Base-by-base conservation (phyloP, 2,113 vertebrate genomes). In the Calypte anna region DNA sequence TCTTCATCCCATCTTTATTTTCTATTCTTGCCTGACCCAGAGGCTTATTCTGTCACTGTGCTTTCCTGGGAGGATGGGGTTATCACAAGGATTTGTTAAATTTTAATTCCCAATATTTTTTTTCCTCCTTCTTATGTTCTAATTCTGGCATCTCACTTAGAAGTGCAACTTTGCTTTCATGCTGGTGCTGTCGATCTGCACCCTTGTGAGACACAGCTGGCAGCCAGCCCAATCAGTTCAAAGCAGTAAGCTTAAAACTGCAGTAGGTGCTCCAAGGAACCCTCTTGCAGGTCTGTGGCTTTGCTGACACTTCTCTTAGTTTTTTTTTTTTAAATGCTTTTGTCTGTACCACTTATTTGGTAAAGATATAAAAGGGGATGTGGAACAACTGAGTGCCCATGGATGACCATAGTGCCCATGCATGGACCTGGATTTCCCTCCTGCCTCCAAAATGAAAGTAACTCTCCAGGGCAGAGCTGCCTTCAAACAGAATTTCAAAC, bases 341-440 rank as follows among this genome's bases (percentile, higher is more conserved):
- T 83, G 21, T 66, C 33, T 54, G 2, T 46, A 6, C 19, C 48
- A 23, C 75, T 81, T 80, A 20, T 63, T 80, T 93, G 38, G 18
- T 74, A 55, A 75, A 90, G 64, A 55, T 28, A 12, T 27, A 61
- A 80, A 82, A 70, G 30, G 12, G 25, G 20, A 28, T 24, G 13
- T 66, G 55, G 28, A 87, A 82, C 23, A 62, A 25, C 23, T 43
- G 38, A 68, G 59, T 43, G 22, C 50, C 9, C 16, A 12, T 0
- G 2, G n/a, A 13, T 61, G 25, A 43, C 28, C 0, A 1, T 2
- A 55, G 57, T 31, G 31, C 58, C 38, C 5, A 6, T 6, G 8
- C 10, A 33, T 3, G 36, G 31, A 38, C 46, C 55, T 80, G 10
- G 31, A 30, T 72, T 87, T 75, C 44, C 57, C 14, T 70, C 28